A percentile compares a stretch with the other conserved stretches of the same genome.
phyloP scores from a whole-genome alignment of 2,797 vertebrate species.

The Cossypha dichroa region DNA sequence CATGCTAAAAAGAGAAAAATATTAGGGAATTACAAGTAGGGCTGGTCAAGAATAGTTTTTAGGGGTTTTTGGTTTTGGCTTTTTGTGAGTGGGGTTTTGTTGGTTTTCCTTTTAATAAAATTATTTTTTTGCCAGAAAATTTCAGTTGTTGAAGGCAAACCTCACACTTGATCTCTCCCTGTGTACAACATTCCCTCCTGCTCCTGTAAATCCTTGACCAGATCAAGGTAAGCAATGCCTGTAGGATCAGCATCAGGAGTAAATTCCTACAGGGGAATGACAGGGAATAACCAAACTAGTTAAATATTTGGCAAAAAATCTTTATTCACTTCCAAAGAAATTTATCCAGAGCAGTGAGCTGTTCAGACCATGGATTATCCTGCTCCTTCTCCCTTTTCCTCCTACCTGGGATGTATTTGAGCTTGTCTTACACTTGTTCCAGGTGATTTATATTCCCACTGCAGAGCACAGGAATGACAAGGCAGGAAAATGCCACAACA shows the following conservation, averaged over 20 bases:
- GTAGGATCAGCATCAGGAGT: not conserved
- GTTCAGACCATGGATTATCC: not conserved
- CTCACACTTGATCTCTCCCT: not conserved
- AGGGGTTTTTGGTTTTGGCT: accelerated
- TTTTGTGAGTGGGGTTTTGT: not conserved
- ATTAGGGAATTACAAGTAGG: not conserved
- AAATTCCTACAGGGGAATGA: accelerated
- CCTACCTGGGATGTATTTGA: not conserved
- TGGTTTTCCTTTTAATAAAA: not conserved
- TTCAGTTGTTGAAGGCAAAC: not conserved
- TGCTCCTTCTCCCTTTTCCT: not conserved
- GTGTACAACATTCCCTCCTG: not conserved
- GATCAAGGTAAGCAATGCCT: not conserved
- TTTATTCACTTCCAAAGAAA: not conserved
- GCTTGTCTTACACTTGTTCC: not conserved
- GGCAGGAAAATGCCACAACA: not conserved
- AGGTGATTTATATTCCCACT: not conserved
- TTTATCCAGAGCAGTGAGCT: not conserved
- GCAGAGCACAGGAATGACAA: not conserved
- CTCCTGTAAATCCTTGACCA: accelerated
- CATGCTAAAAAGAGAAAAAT: not conserved
- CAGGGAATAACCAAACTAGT: not conserved
- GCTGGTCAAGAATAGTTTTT: not conserved
- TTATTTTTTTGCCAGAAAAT: not conserved
- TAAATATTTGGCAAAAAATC: not conserved